These are phyloP conservation scores for Liposcelis brunnea DNA, from an alignment of 2,888 invertebrate genomes.

Conservation along the genomic window DNA sequence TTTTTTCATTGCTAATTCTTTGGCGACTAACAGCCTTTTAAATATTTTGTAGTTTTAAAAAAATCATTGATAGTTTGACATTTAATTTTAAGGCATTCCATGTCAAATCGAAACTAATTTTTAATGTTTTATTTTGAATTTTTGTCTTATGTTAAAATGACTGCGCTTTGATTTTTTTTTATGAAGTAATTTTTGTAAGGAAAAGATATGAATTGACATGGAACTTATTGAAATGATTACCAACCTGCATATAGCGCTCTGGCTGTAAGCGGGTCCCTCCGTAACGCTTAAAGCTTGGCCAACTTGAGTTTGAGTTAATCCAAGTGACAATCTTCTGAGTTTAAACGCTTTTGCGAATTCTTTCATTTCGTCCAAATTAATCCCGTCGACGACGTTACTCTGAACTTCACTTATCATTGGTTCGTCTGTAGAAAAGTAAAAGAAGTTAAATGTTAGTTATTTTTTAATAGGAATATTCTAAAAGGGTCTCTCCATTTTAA, in stretches of 20 bases:
- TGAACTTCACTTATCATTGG: conserved; percentile 87
- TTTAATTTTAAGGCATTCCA: no score
- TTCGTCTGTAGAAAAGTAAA: conserved; percentile 47
- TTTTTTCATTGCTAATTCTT: not conserved
- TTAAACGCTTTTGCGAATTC: conserved; percentile 98
- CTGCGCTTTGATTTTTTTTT: no score
- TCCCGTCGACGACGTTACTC: conserved; percentile 88
- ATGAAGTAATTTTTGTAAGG: no score
- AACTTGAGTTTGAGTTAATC: conserved; percentile 91
- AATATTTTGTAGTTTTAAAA: no score
- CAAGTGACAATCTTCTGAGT: conserved; percentile 76
- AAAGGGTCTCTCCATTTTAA: no score
- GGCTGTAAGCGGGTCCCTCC: conserved; percentile 95
- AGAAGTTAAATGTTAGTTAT: not conserved
- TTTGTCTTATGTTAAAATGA: no score
- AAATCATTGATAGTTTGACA: no score
- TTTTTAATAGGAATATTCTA: no score
- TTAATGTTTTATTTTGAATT: no score
- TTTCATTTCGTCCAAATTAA: conserved; percentile 93
- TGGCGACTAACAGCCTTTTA: no score
- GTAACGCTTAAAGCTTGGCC: conserved; percentile 93
- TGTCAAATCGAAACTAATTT: no score
- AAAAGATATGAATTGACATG: no score
- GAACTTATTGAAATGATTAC: conserved; percentile 16
- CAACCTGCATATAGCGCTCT: conserved; percentile 98